Evolutionary conservation across 2,797 vertebrate species (phyloP), one percentile per base, ranked within the genome.

Genomic region (Mus spretus): DNA sequence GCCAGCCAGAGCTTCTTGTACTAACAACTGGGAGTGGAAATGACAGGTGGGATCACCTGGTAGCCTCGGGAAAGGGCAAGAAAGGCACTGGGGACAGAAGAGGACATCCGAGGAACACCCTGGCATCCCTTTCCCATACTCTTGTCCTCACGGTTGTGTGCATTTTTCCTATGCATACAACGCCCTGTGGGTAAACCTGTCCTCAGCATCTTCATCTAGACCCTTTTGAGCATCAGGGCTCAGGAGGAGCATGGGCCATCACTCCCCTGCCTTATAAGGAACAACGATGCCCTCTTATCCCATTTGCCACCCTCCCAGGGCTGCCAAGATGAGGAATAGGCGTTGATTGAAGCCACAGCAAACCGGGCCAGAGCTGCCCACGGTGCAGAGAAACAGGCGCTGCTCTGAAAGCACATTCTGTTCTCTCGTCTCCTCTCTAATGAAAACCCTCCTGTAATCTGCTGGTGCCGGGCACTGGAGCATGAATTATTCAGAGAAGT

Each of bases 401-500:
- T 99, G 98, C 98, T 98, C 98, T 98, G 98, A 98, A 98, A 98
- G 98, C 98, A 98, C 98, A 98, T 98, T 97, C 93, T 98, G 99
- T 98, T 98, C 98, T 98, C 98, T 98, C 97, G 98, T 98, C 97
- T 98, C 97, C 97, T 98, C 98, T 98, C 99, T 98, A 99, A 99
- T 99, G 99, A 99, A 99, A 99, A 99, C 98, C 97, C 98, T 98
- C 99, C 98, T 99, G 99, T 99, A 99, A 99, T 99, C 99, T 98
- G 98, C 98, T 98, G 98, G 98, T 97, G 98, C 97, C 93, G 97
- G 97, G 93, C 98, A 98, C 98, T 97, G 98, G 98, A 98, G 98
- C 98, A 99, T 99, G 99, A 99, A 99, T 99, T 99, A 99, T 99
- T 99, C 99, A 99, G 98, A 98, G 97, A 98, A 99, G 98, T 98